These are phyloP conservation scores for Xerus inauris DNA, from an alignment of 2,113 vertebrate species.

Conservation along the genomic window DNA sequence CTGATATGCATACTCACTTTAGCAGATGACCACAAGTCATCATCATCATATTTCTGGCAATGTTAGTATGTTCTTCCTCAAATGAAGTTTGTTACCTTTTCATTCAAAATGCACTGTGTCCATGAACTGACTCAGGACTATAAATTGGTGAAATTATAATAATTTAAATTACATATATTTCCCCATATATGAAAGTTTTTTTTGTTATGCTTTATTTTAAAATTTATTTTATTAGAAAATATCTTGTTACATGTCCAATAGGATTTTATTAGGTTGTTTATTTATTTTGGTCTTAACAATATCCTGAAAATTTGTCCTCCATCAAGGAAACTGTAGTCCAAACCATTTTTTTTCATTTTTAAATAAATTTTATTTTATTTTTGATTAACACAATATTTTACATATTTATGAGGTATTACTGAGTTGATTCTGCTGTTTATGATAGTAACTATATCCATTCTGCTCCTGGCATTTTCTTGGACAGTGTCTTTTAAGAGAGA, in stretches of 20 bases:
- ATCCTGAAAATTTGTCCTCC: not conserved
- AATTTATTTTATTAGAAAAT: not conserved
- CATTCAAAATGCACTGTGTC: not conserved
- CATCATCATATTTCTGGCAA: not conserved
- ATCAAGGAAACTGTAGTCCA: not conserved
- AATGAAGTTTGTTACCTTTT: not conserved
- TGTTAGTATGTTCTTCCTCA: not conserved
- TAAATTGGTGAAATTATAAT: not conserved
- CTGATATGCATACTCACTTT: not conserved
- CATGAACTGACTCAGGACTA: not conserved
- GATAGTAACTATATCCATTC: fast-evolving
- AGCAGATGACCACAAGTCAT: not conserved
- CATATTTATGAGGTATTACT: too few relatives aligned
- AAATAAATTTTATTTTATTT: not conserved
- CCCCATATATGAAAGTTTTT: not conserved
- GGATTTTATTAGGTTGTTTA: not conserved
- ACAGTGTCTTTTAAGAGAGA: not conserved
- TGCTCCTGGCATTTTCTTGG: not conserved
- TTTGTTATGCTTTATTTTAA: not conserved
- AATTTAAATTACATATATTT: not conserved
- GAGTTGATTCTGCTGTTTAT: not conserved
- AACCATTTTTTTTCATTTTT: not conserved
- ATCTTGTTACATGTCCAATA: not conserved
- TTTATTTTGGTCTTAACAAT: not conserved
- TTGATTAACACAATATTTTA: not conserved